These are phyloP conservation scores for Drosophila parvula DNA, from an alignment of 1,140 invertebrate species.

Conservation along the genomic window DNA sequence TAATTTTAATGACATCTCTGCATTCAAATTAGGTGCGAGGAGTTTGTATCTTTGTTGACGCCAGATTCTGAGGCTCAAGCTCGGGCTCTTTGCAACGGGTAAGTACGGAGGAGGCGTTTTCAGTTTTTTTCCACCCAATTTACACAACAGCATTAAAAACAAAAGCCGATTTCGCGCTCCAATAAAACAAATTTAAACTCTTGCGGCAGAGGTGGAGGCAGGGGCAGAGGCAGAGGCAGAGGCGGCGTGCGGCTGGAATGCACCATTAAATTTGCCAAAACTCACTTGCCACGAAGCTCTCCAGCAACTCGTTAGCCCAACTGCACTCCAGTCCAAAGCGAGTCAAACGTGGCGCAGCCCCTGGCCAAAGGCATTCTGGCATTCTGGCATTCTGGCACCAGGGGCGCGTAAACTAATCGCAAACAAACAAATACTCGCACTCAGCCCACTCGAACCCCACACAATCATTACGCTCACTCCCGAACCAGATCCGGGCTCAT, in stretches of 20 bases:
- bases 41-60: conserved; percentile 70
- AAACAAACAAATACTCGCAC: conserved; percentile 56
- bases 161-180: conserved; percentile 69
- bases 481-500: conserved; percentile 50
- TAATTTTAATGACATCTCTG: conserved; percentile 61
- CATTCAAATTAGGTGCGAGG: conserved; percentile 72
- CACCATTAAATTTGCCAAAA: conserved; percentile 59
- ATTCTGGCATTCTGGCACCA: conserved; percentile 31
- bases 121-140: not conserved
- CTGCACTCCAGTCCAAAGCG: conserved; percentile 51
- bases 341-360: conserved; percentile 44
- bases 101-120: conserved; percentile 10
- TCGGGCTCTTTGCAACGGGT: not conserved
- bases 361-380: conserved; percentile 42
- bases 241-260: conserved; percentile 54
- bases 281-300: conserved; percentile 60
- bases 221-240: not conserved
- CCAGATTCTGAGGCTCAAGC: conserved; percentile 14
- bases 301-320: conserved; percentile 50
- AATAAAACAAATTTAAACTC: conserved; percentile 68
- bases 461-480: conserved; percentile 47
- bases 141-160: conserved; percentile 33
- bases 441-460: conserved; percentile 26
- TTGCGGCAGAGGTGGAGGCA: not conserved
- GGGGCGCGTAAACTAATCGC: conserved; percentile 70